Evolutionary conservation across 2,797 vertebrate species (phyloP), one percentile per base, ranked within the genome.

Genomic region (Carcharodon carcharias): DNA sequence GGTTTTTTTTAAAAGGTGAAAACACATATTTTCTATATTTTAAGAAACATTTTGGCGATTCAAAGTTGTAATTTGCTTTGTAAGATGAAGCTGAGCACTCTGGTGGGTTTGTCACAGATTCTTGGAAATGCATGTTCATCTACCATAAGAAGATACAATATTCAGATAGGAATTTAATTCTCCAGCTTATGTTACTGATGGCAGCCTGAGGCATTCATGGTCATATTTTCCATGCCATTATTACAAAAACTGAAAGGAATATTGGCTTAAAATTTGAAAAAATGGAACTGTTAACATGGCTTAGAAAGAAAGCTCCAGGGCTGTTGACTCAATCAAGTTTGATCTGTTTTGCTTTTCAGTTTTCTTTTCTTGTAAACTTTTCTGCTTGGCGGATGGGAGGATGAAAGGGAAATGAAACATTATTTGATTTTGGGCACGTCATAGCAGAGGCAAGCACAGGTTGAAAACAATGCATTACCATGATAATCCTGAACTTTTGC

Each of bases 151-250:
- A 58, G 58, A n/a, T 92, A 7, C 58, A 92, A 35, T 63, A n/a
- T 92, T 92, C 89, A 92, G 58, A 63, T 35, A 63, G 89, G 89
- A 92, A 63, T 63, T 92, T 92, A 92, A 63, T 92, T 92, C 28
- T 92, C 28, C 35, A 58, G 89, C 61, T 92, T 92, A 63, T 92
- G 89, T 63, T 31, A n/a, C n/a, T 92, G 35, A n/a, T 85, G 61
- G 58, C 61, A 63, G 61, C 56, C 61, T 63, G 61, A 31, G 61
- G 1, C 31, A 92, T 92, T 58, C 58, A 21, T 4, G 56, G 28
- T 92, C 12, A 63, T 92, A 50, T 61, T 92, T 92, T 61, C 89
- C 56, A 63, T 63, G 11, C 58, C 89, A 92, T n/a, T 28, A 58
- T 63, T 92, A 35, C 35, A 92, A 31, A 91, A 89, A 54, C 61